Evolutionary conservation across 2,797 vertebrate genomes (phyloP), one percentile per base, ranked within the genome.

Genomic region (Halcyon smyrnensis): DNA sequence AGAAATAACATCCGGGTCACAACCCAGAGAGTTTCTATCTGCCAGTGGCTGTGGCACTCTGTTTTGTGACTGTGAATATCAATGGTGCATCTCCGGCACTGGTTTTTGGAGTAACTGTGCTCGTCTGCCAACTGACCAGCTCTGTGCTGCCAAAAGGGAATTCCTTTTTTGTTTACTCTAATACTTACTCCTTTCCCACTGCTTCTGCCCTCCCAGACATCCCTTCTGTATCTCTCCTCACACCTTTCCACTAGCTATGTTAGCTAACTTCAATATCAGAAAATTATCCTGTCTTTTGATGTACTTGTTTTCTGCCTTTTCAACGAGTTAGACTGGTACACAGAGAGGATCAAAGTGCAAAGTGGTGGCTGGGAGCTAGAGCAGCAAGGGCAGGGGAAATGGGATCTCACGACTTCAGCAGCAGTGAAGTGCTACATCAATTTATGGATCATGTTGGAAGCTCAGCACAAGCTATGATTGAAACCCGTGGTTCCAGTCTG

Each of bases 71-170:
- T 53, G 43, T 9, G 15, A 88, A 39, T 9, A 73, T 19, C 30
- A 46, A 51, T 0, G 0, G 19, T 36, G 14, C 16, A 39, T 27
- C 14, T 68, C 78, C 63, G 54, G 14, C 0, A 1, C 41, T 57
- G 17, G 3, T 27, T 74, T 74, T 74, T 1, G 0, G 28, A 19
- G 43, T 17, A 68, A n/a, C n/a, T 48, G 9, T 78, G 59, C 23
- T 34, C 1, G 2, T 28, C 65, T n/a, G 32, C 24, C 60, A 46
- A 32, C 32, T 0, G 1, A 20, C 32, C 0, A 1, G 10, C 30
- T 32, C n/a, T 13, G 14, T 45, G 11, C 9, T 63, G 17, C 50
- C 28, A 5, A 69, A 63, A 70, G 24, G 20, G 28, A 50, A 57
- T 64, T 64, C n/a, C 48, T 70, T 70, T 24, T 14, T 83, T 32